Conservation (phyloP, 1,140 invertebrate species). For the Nymphalis io region DNA sequence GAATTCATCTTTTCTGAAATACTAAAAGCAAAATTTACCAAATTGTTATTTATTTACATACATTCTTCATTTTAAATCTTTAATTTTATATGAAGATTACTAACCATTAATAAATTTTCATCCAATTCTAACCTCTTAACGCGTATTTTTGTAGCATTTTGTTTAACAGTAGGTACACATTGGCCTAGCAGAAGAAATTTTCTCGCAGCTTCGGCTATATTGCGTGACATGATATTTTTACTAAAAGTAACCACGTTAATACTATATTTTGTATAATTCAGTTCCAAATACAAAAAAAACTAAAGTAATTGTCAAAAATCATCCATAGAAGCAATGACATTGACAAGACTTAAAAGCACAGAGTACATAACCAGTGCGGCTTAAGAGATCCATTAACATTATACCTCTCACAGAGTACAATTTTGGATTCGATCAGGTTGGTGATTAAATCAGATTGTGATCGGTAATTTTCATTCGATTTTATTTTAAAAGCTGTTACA, state of each 20-base stretch:
- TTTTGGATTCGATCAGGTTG: no score
- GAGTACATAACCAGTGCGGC: no score
- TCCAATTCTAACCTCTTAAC: conserved; percentile 87
- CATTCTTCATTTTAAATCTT: background rate
- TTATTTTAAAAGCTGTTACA: no score
- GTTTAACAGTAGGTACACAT: conserved; percentile 87
- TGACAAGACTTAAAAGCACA: no score
- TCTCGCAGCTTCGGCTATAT: conserved; percentile 58
- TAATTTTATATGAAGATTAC: conserved; percentile 34
- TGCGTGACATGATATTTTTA: conserved; percentile 53
- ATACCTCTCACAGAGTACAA: no score
- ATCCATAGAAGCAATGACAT: no score
- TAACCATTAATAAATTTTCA: conserved; percentile 85
- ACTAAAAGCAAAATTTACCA: conserved; percentile 81
- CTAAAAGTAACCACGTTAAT: background rate
- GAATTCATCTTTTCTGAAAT: conserved; percentile 87
- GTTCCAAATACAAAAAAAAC: no score
- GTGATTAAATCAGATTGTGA: no score
- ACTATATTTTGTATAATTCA: no score
- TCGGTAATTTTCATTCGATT: no score
- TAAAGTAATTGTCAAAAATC: no score
- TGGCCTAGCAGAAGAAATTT: conserved; percentile 83
- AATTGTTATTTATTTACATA: background rate
- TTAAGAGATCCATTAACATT: no score
- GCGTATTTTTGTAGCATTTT: conserved; percentile 88